Conservation (phyloP, 2,797 vertebrate genomes). For the Enteromius treurensis region DNA sequence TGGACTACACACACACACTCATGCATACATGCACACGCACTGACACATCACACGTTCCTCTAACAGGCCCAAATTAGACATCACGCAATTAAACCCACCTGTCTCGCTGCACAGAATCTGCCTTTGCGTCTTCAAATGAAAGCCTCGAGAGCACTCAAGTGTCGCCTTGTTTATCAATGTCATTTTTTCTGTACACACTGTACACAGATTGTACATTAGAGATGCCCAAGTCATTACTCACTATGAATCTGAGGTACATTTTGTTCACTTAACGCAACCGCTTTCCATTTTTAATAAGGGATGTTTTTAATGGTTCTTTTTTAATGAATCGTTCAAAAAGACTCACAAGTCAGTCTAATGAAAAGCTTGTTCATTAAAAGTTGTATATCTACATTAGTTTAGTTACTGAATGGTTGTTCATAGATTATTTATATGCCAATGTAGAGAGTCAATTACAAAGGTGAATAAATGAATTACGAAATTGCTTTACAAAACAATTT, state of each 20-base stretch:
- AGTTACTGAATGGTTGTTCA: background rate
- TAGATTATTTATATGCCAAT: background rate
- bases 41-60: slow-evolving; percentile 43
- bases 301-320: background rate
- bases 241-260: background rate
- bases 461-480: no score
- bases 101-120: slow-evolving; percentile 54
- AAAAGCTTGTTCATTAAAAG: background rate
- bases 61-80: slow-evolving; percentile 64
- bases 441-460: background rate
- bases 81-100: slow-evolving; percentile 73
- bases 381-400: background rate
- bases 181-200: slow-evolving; percentile 9
- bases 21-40: slow-evolving; percentile 1
- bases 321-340: background rate
- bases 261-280: background rate
- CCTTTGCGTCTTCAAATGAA: slow-evolving; percentile 59
- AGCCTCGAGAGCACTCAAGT: slow-evolving; percentile 38
- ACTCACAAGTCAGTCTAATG: background rate
- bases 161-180: slow-evolving; percentile 26
- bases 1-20: slow-evolving; percentile 53
- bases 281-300: background rate
- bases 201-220: slow-evolving; percentile 25
- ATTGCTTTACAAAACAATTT: no score
- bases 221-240: background rate